Evolutionary conservation across 2,113 vertebrate genomes (phyloP).

Genomic region (Leiothrix lutea): DNA sequence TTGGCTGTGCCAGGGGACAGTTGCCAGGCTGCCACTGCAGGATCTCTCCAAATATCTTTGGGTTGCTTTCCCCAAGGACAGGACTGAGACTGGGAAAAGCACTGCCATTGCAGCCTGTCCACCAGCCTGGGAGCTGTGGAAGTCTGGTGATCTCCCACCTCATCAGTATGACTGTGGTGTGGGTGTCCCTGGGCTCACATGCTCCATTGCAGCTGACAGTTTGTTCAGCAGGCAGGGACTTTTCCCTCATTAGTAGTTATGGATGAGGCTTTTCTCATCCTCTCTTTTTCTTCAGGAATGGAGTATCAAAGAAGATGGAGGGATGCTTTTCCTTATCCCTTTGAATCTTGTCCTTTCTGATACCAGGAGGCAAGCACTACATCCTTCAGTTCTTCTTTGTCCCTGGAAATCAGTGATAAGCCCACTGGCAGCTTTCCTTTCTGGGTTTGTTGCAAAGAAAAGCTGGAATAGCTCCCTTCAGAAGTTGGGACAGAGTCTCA

Average conservation of each 20-base stretch:
- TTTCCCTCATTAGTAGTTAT: not conserved
- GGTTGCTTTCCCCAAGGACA: not conserved
- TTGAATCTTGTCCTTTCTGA: not conserved
- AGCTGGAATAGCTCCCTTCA: not conserved
- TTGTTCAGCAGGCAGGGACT: not conserved
- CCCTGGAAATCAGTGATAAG: not conserved
- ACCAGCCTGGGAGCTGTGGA: not conserved
- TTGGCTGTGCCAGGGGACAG: not conserved
- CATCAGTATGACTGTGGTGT: not conserved
- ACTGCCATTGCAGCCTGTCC: rapidly evolving
- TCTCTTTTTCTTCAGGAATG: not conserved
- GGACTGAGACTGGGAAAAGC: not conserved
- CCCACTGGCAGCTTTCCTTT: not conserved
- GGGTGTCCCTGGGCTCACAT: not conserved
- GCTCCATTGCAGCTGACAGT: not conserved
- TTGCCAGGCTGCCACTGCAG: not conserved
- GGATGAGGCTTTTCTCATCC: not conserved
- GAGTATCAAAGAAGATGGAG: not conserved
- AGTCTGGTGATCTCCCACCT: not conserved
- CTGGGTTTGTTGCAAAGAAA: not conserved
- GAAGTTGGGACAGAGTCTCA: not conserved
- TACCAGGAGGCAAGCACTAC: not conserved
- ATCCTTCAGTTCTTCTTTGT: not conserved
- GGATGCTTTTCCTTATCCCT: not conserved
- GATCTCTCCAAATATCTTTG: not conserved